Evolutionary conservation across 2,888 invertebrate species (phyloP).

Genomic region (Hypomecis atomaria): DNA sequence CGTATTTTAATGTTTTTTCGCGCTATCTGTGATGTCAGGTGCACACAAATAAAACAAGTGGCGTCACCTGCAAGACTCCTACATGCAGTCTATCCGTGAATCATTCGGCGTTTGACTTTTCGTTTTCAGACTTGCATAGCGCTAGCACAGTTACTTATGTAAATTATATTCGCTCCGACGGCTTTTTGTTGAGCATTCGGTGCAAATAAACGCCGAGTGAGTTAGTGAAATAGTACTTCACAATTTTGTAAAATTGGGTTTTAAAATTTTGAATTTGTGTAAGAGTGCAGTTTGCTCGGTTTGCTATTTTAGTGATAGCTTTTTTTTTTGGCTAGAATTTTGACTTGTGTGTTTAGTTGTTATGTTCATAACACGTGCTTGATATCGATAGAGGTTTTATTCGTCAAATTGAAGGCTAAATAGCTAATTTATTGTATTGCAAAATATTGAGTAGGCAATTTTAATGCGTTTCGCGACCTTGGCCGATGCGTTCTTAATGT

Average conservation of each 20-base stretch:
- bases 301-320: too few relatives aligned
- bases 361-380: too few relatives aligned
- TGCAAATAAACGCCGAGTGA: conserved; percentile 5
- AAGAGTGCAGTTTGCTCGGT: too few relatives aligned
- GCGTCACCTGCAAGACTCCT: conserved; percentile 12
- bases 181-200: conserved; percentile 19
- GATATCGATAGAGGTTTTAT: too few relatives aligned
- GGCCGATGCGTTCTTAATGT: neutral
- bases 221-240: neutral
- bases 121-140: conserved; percentile 16
- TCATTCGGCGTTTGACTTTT: conserved; percentile 5
- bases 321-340: too few relatives aligned
- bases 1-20: neutral
- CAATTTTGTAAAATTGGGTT: too few relatives aligned
- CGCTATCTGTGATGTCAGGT: conserved; percentile 10
- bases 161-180: conserved; percentile 22
- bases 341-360: too few relatives aligned
- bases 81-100: conserved; percentile 12
- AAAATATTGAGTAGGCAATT: too few relatives aligned
- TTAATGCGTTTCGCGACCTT: conserved; percentile 5
- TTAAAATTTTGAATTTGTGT: too few relatives aligned
- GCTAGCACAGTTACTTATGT: conserved; percentile 24
- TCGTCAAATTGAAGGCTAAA: too few relatives aligned
- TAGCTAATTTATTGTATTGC: too few relatives aligned
- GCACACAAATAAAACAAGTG: conserved; percentile 21